Evolutionary conservation across 2,797 vertebrate genomes (phyloP), one percentile per base, ranked within the genome.

Genomic region (Clarias platycephalus): DNA sequence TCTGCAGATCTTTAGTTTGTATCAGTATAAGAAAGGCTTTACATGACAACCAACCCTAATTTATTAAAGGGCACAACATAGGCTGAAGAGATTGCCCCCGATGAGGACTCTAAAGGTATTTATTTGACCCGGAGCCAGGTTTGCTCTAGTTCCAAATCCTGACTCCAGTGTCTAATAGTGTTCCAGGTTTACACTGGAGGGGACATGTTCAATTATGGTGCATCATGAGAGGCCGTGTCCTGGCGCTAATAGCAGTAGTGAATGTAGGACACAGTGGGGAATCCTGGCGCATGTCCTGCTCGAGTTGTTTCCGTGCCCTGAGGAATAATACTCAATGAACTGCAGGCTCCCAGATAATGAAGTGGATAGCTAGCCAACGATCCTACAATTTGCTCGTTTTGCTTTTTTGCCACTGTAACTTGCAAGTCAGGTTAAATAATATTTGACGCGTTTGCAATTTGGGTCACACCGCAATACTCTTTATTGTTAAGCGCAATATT

Each of bases 221-320:
- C 71, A 77, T 86, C 81, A 83, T 77, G 34, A 80, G 77, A 85
- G 57, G 28, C 58, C 70, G 53, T 70, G 34, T 81, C 49, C 82
- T 86, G 82, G 64, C 37, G 71, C 68, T 66, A 83, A 62, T 57
- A 83, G 71, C 80, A 83, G 76, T 87, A 79, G 68, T 83, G 85
- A 81, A 84, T 85, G 80, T 87, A 81, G 81, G 68, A 80, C 80
- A 83, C 72, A 58, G 49, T 63, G 58, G 70, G 74, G 57, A 28
- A 81, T 78, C 28, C 67, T 85, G 83, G 83, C 72, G 49, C 10
- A 82, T 15, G 55, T 85, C 58, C 60, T n/a, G 22, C 57, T 26
- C 24, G 77, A 81, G 60, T 26, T 53, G 13, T 26, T 15, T 49
- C 15, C 49, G 64, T 64, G 34, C 81, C 78, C 53, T 44, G 31